phyloP scores from a whole-genome alignment of 1,140 invertebrate genomes.

The Drosophila ficusphila region DNA sequence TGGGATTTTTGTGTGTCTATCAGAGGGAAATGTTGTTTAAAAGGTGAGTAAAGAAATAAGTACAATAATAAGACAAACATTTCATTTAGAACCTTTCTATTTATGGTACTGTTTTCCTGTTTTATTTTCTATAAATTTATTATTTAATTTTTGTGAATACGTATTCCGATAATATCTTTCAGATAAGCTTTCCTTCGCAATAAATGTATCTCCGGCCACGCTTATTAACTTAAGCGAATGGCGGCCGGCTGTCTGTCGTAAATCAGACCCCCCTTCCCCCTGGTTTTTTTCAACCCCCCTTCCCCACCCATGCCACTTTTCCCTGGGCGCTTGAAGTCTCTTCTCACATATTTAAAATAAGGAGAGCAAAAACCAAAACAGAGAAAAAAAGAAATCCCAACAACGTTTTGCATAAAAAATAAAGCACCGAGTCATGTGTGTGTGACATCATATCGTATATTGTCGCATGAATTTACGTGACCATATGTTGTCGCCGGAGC shows the following conservation, averaged over 20 bases:
- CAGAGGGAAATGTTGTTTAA: background rate
- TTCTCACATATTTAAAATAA: slow-evolving; percentile 73
- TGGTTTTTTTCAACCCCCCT: background rate
- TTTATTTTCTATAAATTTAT: background rate
- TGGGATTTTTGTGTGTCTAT: background rate
- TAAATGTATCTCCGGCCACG: slow-evolving; percentile 42
- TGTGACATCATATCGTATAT: slow-evolving; percentile 82
- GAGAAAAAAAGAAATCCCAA: slow-evolving; percentile 65
- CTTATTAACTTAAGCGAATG: slow-evolving; percentile 70
- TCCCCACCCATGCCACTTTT: slow-evolving; percentile 28
- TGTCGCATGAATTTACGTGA: slow-evolving; percentile 82
- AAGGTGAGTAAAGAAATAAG: too few relatives aligned
- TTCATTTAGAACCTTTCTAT: too few relatives aligned
- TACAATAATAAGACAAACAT: background rate
- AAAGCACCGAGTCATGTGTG: slow-evolving; percentile 67
- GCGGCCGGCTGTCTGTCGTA: slow-evolving; percentile 64
- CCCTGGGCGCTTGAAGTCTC: slow-evolving; percentile 57
- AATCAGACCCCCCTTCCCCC: slow-evolving; percentile 44
- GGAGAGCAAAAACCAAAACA: slow-evolving; percentile 31
- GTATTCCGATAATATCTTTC: slow-evolving; percentile 3
- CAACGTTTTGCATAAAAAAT: slow-evolving; percentile 80
- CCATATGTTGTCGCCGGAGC: slow-evolving; percentile 80
- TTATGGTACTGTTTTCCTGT: too few relatives aligned
- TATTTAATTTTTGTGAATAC: background rate
- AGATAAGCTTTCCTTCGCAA: slow-evolving; percentile 22